Evolutionary conservation across 2,797 vertebrate species (phyloP).

Genomic region (Arctocebus calabarensis): DNA sequence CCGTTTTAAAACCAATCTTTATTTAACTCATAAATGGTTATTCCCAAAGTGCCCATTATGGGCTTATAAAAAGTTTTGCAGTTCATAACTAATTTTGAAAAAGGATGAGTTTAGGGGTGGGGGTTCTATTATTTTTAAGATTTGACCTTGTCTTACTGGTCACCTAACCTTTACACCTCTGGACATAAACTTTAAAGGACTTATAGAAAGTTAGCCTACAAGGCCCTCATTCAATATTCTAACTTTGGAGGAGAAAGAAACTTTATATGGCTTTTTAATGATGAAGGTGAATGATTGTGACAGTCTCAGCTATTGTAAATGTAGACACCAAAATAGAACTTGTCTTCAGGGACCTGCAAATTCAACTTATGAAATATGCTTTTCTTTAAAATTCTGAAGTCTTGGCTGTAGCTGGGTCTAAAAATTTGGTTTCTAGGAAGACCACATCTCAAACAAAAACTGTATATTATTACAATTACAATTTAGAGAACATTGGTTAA

Average conservation of each 20-base stretch:
- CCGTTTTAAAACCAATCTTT: not conserved
- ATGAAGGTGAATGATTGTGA: conserved; percentile 74
- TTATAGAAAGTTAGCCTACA: conserved; percentile 39
- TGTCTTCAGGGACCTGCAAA: conserved; percentile 65
- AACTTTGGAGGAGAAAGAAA: conserved; percentile 71
- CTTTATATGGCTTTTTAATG: conserved; percentile 72
- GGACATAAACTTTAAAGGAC: not conserved
- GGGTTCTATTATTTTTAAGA: not conserved
- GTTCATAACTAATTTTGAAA: conserved; percentile 47
- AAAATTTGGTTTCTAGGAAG: conserved; percentile 73
- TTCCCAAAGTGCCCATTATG: not conserved
- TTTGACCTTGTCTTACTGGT: conserved; percentile 35
- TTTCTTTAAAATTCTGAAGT: conserved; percentile 63
- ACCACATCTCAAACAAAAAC: conserved; percentile 47
- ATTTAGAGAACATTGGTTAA: not conserved
- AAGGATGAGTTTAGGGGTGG: not conserved
- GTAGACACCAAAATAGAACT: conserved; percentile 69
- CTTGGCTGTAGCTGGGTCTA: conserved; percentile 34
- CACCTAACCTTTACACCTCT: not conserved
- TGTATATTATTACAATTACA: not conserved
- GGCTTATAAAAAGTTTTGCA: conserved; percentile 4
- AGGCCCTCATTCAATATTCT: conserved; percentile 19
- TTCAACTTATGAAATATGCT: conserved; percentile 64
- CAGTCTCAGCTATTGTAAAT: conserved; percentile 64
- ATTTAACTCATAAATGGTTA: not conserved